A percentile compares a stretch with the other conserved stretches of the same genome.
Evolutionary conservation across 1,140 invertebrate species (phyloP).

Genomic region (Aphaenogaster rudis): DNA sequence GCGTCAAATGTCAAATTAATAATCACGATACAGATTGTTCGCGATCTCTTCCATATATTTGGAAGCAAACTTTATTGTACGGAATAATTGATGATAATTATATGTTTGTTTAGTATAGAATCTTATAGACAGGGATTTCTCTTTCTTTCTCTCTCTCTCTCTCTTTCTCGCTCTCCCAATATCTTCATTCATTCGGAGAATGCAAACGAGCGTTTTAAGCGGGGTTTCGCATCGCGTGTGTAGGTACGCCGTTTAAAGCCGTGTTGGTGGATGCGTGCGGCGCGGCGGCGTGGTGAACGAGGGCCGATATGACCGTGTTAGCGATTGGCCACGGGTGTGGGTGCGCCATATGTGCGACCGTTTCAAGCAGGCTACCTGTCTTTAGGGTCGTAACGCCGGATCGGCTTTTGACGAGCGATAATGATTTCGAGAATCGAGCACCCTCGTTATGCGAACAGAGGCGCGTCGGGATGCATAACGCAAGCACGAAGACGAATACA

Average conservation of each 20-base stretch:
- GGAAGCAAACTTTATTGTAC: not conserved
- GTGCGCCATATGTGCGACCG: conserved; percentile 61
- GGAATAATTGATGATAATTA: conserved; percentile 44
- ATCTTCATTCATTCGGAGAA: conserved; percentile 59
- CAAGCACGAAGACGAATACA: conserved; percentile 17
- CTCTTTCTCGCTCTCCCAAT: not conserved
- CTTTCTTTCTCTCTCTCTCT: not conserved
- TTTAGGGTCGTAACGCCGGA: conserved; percentile 56
- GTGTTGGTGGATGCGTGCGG: conserved; percentile 40
- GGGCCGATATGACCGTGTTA: conserved; percentile 58
- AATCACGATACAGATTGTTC: not conserved
- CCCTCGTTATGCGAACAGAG: conserved; percentile 42
- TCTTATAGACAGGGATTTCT: not conserved
- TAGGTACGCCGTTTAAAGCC: not conserved
- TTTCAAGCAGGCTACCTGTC: conserved; percentile 61
- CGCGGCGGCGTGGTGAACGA: conserved; percentile 33
- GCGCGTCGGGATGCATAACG: conserved; percentile 25
- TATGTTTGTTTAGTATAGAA: conserved; percentile 11
- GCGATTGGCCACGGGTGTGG: conserved; percentile 61
- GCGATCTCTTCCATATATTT: not conserved
- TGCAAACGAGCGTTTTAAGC: conserved; percentile 56
- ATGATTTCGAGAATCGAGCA: conserved; percentile 55
- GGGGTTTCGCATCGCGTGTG: conserved; percentile 7
- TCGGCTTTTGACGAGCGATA: conserved; percentile 54
- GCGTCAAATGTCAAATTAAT: not conserved